These are phyloP conservation scores for Papilio elwesi DNA, from an alignment of 2,888 invertebrate genomes.

Conservation along the genomic window DNA sequence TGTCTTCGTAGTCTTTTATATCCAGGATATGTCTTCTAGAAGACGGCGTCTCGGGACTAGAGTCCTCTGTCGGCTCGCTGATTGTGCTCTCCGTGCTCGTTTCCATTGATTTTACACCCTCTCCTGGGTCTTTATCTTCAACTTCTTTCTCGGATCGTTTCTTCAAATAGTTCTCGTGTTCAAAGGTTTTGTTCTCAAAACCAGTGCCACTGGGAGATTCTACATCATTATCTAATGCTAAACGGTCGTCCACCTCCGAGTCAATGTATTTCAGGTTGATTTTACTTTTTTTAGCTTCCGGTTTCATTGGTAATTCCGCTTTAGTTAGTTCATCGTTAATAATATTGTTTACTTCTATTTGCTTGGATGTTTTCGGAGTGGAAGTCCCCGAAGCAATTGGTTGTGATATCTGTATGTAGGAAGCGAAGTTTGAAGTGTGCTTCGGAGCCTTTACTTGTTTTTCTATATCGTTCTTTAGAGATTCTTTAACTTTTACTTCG, in stretches of 20 bases:
- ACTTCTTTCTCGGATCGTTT: slow-evolving; percentile 74
- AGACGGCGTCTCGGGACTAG: slow-evolving; percentile 72
- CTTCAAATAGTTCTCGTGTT: slow-evolving; percentile 77
- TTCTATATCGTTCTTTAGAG: slow-evolving; percentile 71
- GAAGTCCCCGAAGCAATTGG: slow-evolving; percentile 76
- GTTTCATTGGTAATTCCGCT: slow-evolving; percentile 51
- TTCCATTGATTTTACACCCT: slow-evolving; percentile 75
- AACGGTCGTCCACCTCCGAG: slow-evolving; percentile 65
- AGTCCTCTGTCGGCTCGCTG: slow-evolving; percentile 73
- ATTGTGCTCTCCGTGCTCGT: slow-evolving; percentile 77
- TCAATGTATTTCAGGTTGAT: slow-evolving; percentile 72
- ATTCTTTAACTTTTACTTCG: slow-evolving; percentile 59
- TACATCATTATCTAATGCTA: slow-evolving; percentile 72
- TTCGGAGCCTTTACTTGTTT: slow-evolving; percentile 78
- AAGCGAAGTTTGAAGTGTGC: slow-evolving; percentile 85
- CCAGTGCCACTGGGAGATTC: slow-evolving; percentile 79
- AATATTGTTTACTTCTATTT: slow-evolving; percentile 55
- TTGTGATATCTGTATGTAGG: slow-evolving; percentile 84
- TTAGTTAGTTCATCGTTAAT: slow-evolving; percentile 55
- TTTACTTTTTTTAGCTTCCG: slow-evolving; percentile 58
- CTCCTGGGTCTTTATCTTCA: slow-evolving; percentile 60
- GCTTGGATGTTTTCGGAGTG: slow-evolving; percentile 56
- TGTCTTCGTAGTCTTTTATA: slow-evolving; percentile 68
- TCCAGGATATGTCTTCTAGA: slow-evolving; percentile 69
- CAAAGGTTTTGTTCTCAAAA: slow-evolving; percentile 78